Evolutionary conservation across 2,797 vertebrate species (phyloP), one percentile per base, ranked within the genome.

Genomic region (Epinephelus coioides): DNA sequence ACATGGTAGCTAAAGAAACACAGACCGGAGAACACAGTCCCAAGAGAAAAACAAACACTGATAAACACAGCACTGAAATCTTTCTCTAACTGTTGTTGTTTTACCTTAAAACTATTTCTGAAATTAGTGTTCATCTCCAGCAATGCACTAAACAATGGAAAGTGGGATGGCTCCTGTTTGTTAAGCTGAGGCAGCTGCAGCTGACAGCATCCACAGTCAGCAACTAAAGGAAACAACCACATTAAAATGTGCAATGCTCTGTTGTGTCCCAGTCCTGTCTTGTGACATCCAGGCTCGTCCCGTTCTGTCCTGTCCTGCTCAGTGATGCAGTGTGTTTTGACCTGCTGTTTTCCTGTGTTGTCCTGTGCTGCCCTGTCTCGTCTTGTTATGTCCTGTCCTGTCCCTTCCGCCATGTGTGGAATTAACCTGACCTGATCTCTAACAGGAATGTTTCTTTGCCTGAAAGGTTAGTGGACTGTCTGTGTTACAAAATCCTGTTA

Each of bases 21-120:
- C 77, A 74, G 75, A 81, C 55, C 73, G 68, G 57, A 82, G 78
- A 85, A 77, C 73, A 76, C 59, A 69, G 83, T 79, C 66, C 74
- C 68, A 60, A 64, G 60, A 78, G 73, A 81, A 74, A 77, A 75
- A 71, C 57, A 61, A 73, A 78, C 77, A 64, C 46, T 53, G 62
- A 76, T 38, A 47, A 68, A 21, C 78, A 68, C 46, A 56, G 69
- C 67, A 47, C 64, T 27, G 44, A 67, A 67, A 27, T n/a, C 67
- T 65, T 17, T 46, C 30, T 55, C 38, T 56, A 21, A 69, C 30
- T 49, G 60, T 60, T 73, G 71, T 63, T 78, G 67, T 66, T 75
- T 63, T 30, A 65, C 50, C 49, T 73, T 65, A 63, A 43, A 17
- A 59, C 51, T 23, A 63, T 64, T 40, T 76, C 38, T n/a, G 54